Evolutionary conservation across 2,113 vertebrate genomes (phyloP).

Genomic region (Xyrauchen texanus): DNA sequence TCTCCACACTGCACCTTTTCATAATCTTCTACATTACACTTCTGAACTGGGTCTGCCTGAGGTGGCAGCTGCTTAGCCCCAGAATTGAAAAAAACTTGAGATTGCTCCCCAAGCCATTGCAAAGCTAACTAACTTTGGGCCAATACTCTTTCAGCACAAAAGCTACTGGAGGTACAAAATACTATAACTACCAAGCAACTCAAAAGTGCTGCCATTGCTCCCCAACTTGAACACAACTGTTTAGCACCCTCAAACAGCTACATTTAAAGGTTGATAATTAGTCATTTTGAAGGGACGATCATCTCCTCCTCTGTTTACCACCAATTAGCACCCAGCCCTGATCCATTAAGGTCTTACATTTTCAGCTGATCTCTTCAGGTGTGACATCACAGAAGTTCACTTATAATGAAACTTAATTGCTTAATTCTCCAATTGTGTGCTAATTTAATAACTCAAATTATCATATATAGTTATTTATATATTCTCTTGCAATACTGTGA

Average conservation of each 20-base stretch:
- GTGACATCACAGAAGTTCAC: background rate
- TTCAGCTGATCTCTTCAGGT: background rate
- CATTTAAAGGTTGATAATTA: conserved; percentile 25
- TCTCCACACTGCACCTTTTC: conserved; percentile 44
- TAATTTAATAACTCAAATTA: background rate
- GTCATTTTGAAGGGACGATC: background rate
- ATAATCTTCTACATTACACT: conserved; percentile 22
- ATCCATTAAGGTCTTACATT: background rate
- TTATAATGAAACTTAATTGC: background rate
- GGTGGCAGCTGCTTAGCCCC: no score
- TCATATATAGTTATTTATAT: background rate
- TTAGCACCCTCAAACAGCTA: background rate
- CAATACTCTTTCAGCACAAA: background rate
- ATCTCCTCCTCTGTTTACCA: background rate
- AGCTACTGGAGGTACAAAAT: background rate
- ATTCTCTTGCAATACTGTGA: no score
- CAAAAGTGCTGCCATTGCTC: background rate
- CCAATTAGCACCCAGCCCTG: conserved; percentile 10
- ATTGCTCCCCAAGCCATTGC: background rate
- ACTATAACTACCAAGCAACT: background rate
- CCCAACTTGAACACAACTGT: background rate
- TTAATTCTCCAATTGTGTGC: background rate
- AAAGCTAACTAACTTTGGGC: background rate
- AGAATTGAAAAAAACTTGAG: background rate
- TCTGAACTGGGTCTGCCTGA: background rate